Conservation (phyloP, 1,140 invertebrate species). For the Tyrophagus putrescentiae region DNA sequence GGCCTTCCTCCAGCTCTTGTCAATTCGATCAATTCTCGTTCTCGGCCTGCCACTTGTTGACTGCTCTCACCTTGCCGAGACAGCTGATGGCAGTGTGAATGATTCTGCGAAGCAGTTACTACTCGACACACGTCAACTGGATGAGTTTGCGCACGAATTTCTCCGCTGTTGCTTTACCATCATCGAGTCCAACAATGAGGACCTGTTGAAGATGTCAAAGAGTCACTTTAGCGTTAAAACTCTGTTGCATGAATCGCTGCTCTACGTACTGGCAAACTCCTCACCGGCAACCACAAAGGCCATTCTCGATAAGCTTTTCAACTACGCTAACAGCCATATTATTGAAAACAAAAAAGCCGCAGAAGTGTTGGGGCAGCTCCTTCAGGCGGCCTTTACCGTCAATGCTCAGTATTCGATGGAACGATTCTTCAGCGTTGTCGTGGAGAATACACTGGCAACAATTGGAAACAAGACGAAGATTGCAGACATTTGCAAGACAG, state of each 20-base stretch:
- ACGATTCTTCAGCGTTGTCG: not conserved
- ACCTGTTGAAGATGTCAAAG: not conserved
- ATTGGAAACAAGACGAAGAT: not conserved
- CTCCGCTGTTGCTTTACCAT: constrained; percentile 55
- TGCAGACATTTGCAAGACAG: not conserved
- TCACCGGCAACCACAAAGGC: not conserved
- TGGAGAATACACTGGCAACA: not conserved
- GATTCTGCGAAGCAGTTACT: constrained; percentile 60
- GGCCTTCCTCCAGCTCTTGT: constrained; percentile 54
- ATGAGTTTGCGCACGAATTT: constrained; percentile 74
- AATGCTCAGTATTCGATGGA: constrained; percentile 4
- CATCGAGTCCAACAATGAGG: constrained; percentile 41
- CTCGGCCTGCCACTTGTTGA: constrained; percentile 66
- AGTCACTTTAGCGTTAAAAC: not conserved
- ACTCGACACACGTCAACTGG: constrained; percentile 62
- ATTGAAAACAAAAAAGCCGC: constrained; percentile 3
- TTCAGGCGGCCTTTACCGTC: not conserved
- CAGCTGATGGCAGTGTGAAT: constrained; percentile 46
- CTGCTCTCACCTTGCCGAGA: constrained; percentile 49
- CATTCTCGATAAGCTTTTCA: constrained; percentile 4
- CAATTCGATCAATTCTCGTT: constrained; percentile 57
- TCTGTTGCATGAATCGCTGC: not conserved
- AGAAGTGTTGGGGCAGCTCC: not conserved
- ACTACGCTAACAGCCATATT: not conserved
- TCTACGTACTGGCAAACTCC: not conserved